Base-by-base conservation (phyloP, 2,113 vertebrate genomes). In the Pelvicachromis taeniatus region DNA sequence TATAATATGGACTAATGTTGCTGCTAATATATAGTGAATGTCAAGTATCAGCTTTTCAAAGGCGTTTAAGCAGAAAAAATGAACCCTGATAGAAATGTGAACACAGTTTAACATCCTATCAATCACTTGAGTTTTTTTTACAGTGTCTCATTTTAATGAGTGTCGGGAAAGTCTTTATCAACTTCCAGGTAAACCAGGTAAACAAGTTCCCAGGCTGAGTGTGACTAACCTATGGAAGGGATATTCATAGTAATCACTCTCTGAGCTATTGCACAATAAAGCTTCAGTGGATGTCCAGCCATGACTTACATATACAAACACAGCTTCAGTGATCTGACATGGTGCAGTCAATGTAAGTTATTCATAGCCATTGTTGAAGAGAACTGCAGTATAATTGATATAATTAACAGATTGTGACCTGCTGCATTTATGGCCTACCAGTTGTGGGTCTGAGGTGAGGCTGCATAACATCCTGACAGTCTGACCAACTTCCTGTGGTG, bases 401-500 rank as follows among this genome's bases (percentile, higher is more conserved):
- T 33, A 53, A 23, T 78, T 70, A 17, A 58, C 81, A 78, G 59
- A 53, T 3, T 53, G 17, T 65, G 65, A 75, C 11, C 23, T 79
- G 80, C 38, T 65, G 11, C 35, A 48, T 70, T 63, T 61, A 35
- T 73, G 31, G 6, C 84, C 65, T 91, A 96, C 96, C 96, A 93
- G 90, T 56, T 95, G 93, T 73, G 90, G 94, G 55, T 95, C 94
- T 56, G 92, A 87, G 11, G 78, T 89, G n/a, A 93, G 82, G 84
- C 93, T 89, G 78, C 96, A 97, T 81, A 97, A 83, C 80, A 73
- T 93, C 87, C 94, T 91, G 61, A 95, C 82, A 40, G 91, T 96
- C 65, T 91, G 91, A 40, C 84, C 73, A 59, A 90, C 87, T 73
- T 95, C 91, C 40, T 93, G 91, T 54, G 77, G 79, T 19, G 87